Percentiles rank a stretch among this genome's conserved stretches.
These are phyloP conservation scores for Peromyscus eremicus DNA, from an alignment of 2,797 vertebrate genomes.

Conservation along the genomic window DNA sequence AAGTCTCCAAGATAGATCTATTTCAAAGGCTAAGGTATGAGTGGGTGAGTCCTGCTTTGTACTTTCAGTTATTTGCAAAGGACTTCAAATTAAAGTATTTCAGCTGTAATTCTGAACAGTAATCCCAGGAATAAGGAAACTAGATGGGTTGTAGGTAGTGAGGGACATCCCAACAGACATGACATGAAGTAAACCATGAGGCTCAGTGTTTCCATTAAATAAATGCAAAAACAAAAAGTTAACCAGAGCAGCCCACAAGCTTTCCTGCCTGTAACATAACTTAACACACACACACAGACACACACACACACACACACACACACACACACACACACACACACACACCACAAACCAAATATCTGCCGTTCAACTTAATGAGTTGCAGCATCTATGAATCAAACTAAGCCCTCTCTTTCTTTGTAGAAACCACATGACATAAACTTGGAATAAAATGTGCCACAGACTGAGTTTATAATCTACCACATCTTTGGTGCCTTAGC, in stretches of 20 bases:
- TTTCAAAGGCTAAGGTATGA: conserved; percentile 31
- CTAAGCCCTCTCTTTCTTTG: background rate
- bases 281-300: too few relatives aligned
- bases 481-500: background rate
- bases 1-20: background rate
- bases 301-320: background rate
- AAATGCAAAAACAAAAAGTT: conserved; percentile 62
- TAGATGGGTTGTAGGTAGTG: background rate
- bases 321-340: background rate
- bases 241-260: background rate
- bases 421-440: background rate
- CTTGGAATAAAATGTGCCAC: background rate
- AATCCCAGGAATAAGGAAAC: background rate
- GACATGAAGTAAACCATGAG: background rate
- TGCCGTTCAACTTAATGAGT: background rate
- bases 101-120: too few relatives aligned
- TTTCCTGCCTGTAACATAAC: background rate
- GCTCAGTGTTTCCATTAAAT: conserved; percentile 21
- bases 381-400: background rate
- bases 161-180: background rate
- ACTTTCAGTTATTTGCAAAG: background rate
- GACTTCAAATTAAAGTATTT: too few relatives aligned
- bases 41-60: background rate
- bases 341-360: background rate
- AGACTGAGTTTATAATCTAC: background rate